These are phyloP conservation scores for Daboia siamensis DNA, from an alignment of 2,113 vertebrate species.

Conservation along the genomic window DNA sequence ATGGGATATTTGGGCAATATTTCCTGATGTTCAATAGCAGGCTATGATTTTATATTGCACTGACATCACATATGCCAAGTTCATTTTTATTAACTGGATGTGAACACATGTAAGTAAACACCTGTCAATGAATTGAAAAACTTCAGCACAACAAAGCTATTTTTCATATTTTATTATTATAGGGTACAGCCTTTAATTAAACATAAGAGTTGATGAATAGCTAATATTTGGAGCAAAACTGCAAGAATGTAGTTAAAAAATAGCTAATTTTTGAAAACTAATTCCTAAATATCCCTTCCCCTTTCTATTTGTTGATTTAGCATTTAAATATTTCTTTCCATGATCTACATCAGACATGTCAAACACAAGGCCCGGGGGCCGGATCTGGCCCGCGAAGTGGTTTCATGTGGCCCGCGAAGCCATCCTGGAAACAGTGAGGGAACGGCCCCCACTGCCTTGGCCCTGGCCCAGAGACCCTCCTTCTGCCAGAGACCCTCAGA, in stretches of 20 bases:
- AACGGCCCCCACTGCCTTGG: too few species aligned
- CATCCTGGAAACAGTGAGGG: too few species aligned
- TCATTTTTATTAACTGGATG: slow-evolving; percentile 11
- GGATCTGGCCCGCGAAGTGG: too few species aligned
- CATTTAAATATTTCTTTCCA: background rate
- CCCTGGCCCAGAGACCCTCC: too few species aligned
- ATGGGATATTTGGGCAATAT: slow-evolving; percentile 21
- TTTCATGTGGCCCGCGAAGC: too few species aligned
- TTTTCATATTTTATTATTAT: slow-evolving; percentile 31
- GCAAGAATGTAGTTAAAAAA: background rate
- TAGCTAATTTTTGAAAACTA: background rate
- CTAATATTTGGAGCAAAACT: background rate
- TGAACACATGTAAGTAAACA: slow-evolving; percentile 15
- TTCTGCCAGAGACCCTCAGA: too few species aligned
- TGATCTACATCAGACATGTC: background rate
- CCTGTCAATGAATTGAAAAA: background rate
- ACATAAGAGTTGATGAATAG: background rate
- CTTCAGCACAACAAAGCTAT: slow-evolving; percentile 14
- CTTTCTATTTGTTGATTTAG: background rate
- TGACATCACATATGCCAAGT: slow-evolving; percentile 18
- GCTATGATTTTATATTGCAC: slow-evolving; percentile 9
- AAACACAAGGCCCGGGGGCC: too few species aligned
- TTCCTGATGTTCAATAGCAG: slow-evolving; percentile 9
- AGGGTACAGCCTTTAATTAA: background rate
- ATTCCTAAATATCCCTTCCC: background rate